These are phyloP conservation scores for Stichodactyla helianthus DNA, from an alignment of 64 coral and sea anemone genomes.

Conservation along the genomic window DNA sequence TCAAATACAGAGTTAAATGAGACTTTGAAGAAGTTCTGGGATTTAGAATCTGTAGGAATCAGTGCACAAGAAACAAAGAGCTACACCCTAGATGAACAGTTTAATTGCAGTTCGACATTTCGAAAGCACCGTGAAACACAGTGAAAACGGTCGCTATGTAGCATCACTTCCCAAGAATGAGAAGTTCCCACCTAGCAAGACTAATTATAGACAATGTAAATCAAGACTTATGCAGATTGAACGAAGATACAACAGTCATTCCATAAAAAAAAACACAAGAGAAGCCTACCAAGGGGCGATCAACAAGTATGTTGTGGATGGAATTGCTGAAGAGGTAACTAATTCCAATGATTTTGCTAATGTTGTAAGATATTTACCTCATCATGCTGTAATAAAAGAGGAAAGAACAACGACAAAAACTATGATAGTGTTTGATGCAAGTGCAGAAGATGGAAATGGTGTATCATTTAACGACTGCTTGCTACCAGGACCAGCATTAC, in stretches of 20 bases:
- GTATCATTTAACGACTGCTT: not conserved
- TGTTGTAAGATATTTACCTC: conserved; percentile 18
- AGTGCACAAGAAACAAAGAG: not conserved
- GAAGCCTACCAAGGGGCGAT: not conserved
- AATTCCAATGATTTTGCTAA: not conserved
- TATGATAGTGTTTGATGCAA: not conserved
- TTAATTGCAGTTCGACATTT: not conserved
- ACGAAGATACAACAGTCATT: not conserved
- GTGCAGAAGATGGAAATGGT: not conserved
- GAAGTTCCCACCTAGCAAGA: conserved; percentile 1
- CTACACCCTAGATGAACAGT: not conserved
- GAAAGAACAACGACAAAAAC: not conserved
- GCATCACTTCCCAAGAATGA: not conserved
- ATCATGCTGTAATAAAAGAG: not conserved
- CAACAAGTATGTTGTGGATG: conserved; percentile 8
- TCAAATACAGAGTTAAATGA: not conserved
- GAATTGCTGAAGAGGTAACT: not conserved
- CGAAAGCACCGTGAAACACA: not conserved
- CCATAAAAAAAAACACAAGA: not conserved
- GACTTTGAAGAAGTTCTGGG: conserved; percentile 15
- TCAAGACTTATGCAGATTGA: not conserved
- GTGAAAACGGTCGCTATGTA: not conserved
- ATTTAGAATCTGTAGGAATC: conserved; percentile 6
- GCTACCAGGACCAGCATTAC: not conserved
- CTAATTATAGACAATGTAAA: not conserved